Percentiles rank a stretch among this genome's conserved stretches.
These are phyloP conservation scores for Macropis europaea DNA, from an alignment of 2,888 invertebrate species.

Conservation along the genomic window DNA sequence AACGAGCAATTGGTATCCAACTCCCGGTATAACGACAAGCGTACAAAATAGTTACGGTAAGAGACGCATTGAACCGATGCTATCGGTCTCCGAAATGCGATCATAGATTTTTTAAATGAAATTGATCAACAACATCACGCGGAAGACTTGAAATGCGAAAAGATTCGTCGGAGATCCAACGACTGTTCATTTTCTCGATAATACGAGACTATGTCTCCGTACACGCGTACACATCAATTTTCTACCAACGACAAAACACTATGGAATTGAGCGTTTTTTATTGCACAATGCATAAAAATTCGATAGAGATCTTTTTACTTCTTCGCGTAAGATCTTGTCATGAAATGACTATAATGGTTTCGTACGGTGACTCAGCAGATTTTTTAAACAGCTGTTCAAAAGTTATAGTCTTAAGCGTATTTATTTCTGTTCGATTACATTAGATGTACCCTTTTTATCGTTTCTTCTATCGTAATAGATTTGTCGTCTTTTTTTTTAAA, in stretches of 20 bases:
- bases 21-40: constrained; percentile 30
- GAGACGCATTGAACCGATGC: constrained; percentile 29
- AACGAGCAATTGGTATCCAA: constrained; percentile 26
- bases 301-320: constrained; percentile 61
- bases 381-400: constrained; percentile 48
- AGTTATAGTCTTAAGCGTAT: constrained; percentile 52
- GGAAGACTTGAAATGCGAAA: constrained; percentile 24
- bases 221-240: constrained; percentile 63
- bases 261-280: constrained; percentile 75
- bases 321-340: constrained; percentile 69
- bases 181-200: constrained; percentile 49
- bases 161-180: constrained; percentile 39
- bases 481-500: background rate
- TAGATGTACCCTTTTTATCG: background rate
- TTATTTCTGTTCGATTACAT: constrained; percentile 39
- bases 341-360: constrained; percentile 76
- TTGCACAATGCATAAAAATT: constrained; percentile 63
- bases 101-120: constrained; percentile 38
- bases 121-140: constrained; percentile 24
- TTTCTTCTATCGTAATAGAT: background rate
- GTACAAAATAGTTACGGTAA: constrained; percentile 39
- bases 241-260: constrained; percentile 67
- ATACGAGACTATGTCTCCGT: constrained; percentile 53
- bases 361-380: constrained; percentile 58
- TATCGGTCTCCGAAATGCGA: constrained; percentile 24